These are phyloP conservation scores for Pollachius pollachius DNA, from an alignment of 2,113 vertebrate genomes.

Conservation along the genomic window DNA sequence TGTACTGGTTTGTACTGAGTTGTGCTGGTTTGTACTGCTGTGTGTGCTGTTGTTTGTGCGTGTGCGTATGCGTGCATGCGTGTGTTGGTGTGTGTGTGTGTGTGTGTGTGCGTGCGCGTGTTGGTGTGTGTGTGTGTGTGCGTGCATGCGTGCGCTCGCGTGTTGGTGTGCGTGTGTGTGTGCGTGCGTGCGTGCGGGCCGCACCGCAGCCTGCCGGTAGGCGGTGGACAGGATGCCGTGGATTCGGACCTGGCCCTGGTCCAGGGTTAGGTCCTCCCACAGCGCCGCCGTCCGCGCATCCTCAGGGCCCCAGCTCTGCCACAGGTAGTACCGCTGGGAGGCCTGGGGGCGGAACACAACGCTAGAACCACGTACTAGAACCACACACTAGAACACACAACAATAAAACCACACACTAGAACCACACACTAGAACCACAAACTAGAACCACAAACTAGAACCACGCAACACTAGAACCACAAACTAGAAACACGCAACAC, in stretches of 20 bases:
- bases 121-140: background rate
- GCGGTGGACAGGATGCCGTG: slow-evolving; percentile 90
- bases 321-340: slow-evolving; percentile 87
- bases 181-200: slow-evolving; percentile 46
- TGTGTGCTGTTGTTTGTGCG: too few species aligned
- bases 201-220: slow-evolving; percentile 91
- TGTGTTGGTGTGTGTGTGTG: too few species aligned
- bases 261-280: slow-evolving; percentile 83
- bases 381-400: too few species aligned
- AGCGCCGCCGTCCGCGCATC: slow-evolving; percentile 73
- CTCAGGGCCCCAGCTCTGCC: slow-evolving; percentile 77
- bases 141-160: background rate
- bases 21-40: too few species aligned
- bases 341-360: slow-evolving; percentile 66
- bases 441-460: too few species aligned
- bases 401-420: too few species aligned
- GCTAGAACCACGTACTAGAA: too few species aligned
- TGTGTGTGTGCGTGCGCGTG: background rate
- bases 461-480: too few species aligned
- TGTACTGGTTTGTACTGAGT: too few species aligned
- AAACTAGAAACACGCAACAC: too few species aligned
- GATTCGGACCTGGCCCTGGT: slow-evolving; percentile 80
- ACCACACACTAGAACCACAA: too few species aligned
- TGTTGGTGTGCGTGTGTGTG: background rate
- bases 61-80: background rate